Percentiles rank a stretch among this genome's conserved stretches.
Evolutionary conservation across 2,113 vertebrate genomes (phyloP).

Genomic region (Notiomystis cincta): DNA sequence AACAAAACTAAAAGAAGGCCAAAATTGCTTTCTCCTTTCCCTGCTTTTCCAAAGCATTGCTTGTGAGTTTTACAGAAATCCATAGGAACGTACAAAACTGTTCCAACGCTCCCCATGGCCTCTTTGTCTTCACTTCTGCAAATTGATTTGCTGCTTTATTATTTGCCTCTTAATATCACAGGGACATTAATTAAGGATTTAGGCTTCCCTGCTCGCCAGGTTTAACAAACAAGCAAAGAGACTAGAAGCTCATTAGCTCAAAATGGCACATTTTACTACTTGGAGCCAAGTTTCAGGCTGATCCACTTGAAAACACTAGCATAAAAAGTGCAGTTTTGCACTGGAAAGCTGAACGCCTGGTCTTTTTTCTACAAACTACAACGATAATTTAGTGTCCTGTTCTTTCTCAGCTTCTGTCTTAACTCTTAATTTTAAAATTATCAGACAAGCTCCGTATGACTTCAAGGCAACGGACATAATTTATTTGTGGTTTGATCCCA

Average conservation of each 20-base stretch:
- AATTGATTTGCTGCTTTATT: slow-evolving; percentile 1
- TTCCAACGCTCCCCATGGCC: not conserved
- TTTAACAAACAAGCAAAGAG: not conserved
- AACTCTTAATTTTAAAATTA: not conserved
- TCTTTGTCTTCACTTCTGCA: not conserved
- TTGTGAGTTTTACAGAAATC: not conserved
- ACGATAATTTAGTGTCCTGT: not conserved
- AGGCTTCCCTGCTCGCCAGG: not conserved
- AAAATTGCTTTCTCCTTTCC: not conserved
- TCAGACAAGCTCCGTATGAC: not conserved
- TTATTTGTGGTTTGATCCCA: slow-evolving; percentile 3
- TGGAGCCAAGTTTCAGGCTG: slow-evolving; percentile 7
- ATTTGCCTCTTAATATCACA: slow-evolving; percentile 9
- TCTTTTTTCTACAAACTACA: not conserved
- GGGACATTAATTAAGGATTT: slow-evolving; percentile 15
- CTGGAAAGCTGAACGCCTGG: not conserved
- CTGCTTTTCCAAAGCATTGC: not conserved
- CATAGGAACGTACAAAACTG: not conserved
- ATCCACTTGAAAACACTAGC: not conserved
- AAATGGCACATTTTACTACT: not conserved
- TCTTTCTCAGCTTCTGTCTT: not conserved
- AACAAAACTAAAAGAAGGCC: not conserved
- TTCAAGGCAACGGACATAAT: not conserved
- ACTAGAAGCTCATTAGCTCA: not conserved
- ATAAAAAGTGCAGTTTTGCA: not conserved